These are phyloP conservation scores for Nemoura dubitans DNA, from an alignment of 2,888 invertebrate genomes.

Conservation along the genomic window DNA sequence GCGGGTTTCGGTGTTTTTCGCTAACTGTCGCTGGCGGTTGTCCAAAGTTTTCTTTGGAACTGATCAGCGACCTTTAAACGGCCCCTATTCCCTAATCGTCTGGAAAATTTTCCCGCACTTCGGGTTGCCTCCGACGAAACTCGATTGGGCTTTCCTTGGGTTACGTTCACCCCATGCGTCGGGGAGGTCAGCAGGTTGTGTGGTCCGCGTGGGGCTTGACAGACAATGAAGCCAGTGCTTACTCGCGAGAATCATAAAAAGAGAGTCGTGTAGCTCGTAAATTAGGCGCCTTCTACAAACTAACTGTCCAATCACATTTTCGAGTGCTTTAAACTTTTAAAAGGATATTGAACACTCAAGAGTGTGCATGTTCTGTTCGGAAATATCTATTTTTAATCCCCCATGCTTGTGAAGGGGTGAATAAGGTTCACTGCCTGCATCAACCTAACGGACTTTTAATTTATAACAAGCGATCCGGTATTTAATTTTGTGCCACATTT, in stretches of 20 bases:
- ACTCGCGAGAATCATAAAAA: not conserved
- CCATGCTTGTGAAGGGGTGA: not conserved
- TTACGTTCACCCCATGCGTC: not conserved
- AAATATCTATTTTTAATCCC: not conserved
- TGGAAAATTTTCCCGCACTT: not conserved
- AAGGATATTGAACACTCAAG: not conserved
- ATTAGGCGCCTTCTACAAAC: not conserved
- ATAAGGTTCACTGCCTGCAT: not conserved
- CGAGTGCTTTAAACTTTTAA: not conserved
- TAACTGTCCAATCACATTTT: not conserved
- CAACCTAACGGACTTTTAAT: not conserved
- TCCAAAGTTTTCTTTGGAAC: not conserved
- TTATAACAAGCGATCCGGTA: not conserved
- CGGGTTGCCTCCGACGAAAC: not conserved
- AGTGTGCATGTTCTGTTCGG: not conserved
- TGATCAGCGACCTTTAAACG: not conserved
- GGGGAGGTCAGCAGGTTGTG: not conserved
- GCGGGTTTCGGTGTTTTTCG: not conserved
- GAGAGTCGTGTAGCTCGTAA: not conserved
- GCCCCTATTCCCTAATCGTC: not conserved
- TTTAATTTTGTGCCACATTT: not conserved
- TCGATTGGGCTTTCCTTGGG: not conserved
- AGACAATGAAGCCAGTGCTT: not conserved
- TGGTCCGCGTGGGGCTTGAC: not conserved
- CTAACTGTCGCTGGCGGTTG: not conserved